Conservation (phyloP, 1,140 invertebrate species). For the Ptiloglossa arizonensis region DNA sequence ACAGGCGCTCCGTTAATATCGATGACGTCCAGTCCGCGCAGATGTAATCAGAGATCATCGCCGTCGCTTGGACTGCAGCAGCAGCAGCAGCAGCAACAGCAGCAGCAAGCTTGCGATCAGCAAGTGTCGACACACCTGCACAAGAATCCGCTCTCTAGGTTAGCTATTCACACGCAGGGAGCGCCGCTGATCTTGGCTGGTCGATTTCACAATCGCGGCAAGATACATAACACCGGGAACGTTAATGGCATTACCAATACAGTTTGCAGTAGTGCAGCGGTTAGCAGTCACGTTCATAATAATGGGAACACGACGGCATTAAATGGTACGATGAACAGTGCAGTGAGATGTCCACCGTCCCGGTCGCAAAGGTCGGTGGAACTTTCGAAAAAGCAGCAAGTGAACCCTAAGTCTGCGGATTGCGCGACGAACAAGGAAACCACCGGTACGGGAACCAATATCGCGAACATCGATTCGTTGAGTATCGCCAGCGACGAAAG, state of each 20-base stretch:
- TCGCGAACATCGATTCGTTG: conserved; percentile 84
- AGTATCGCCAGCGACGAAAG: conserved; percentile 90
- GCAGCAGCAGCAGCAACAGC: conserved; percentile 65
- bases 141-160: conserved; percentile 83
- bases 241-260: conserved; percentile 32
- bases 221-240: conserved; percentile 62
- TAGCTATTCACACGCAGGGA: conserved; percentile 90
- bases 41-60: conserved; percentile 78
- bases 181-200: conserved; percentile 88
- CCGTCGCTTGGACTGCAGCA: conserved; percentile 57
- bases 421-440: conserved; percentile 57
- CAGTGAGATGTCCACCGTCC: conserved; percentile 45
- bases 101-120: conserved; percentile 56
- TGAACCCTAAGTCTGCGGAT: conserved; percentile 38
- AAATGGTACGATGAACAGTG: conserved; percentile 42
- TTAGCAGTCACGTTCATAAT: conserved; percentile 30
- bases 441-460: conserved; percentile 54
- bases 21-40: conserved; percentile 78
- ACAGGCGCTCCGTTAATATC: conserved; percentile 88
- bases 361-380: conserved; percentile 59
- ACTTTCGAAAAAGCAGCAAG: conserved; percentile 34
- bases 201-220: conserved; percentile 78
- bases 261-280: neutral
- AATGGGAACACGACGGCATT: conserved; percentile 18
- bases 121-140: conserved; percentile 70